Evolutionary conservation across 92 coral and sea anemone species (phyloP), one percentile per base, ranked within the genome.

Genomic region (Phenganax subtilis): DNA sequence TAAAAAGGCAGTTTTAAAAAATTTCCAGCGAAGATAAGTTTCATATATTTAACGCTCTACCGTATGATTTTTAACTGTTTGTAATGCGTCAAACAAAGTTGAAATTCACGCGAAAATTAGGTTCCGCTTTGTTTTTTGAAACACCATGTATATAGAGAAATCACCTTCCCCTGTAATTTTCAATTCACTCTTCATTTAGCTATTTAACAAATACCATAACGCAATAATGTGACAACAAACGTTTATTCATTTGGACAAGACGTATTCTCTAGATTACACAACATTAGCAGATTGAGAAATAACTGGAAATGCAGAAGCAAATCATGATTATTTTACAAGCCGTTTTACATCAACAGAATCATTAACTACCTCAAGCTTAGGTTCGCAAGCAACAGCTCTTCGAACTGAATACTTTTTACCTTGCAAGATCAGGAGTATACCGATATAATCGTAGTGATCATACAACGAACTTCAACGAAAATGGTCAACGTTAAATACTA

Each of bases 231-330:
- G 14, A 30, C 54, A 68, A 68, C 73, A 68, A 68, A 30, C 29
- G 14, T 68, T 68, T 68, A 68, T 68, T 68, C 53, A 53, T 68
- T 68, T 20, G 54, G 73, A 68, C 73, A 68, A 28, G 53, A 28
- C 47, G 5, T 37, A 37, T 37, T 37, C 30, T 14, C 28, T 54
- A 57, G 60, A 28, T 57, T 57, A 76, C 81, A 59, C 80, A 75
- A 75, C 81, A 76, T 76, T 52, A 76, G 37, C 56, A 64, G 28
- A 76, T 17, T 29, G 71, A 31, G 71, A 60, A 76, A 76, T 57
- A 76, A 58, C 16, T 12, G n/a, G 37, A 58, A 11, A 14, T 30
- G 73, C 73, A 2, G 54, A 68, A 68, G 54, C 54, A 30, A 68
- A 14, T 68, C 47, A 9, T 3, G 17, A 68, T 37, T 37, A 9